Evolutionary conservation across 2,888 invertebrate species (phyloP).

Genomic region (Notodonta ziczac): DNA sequence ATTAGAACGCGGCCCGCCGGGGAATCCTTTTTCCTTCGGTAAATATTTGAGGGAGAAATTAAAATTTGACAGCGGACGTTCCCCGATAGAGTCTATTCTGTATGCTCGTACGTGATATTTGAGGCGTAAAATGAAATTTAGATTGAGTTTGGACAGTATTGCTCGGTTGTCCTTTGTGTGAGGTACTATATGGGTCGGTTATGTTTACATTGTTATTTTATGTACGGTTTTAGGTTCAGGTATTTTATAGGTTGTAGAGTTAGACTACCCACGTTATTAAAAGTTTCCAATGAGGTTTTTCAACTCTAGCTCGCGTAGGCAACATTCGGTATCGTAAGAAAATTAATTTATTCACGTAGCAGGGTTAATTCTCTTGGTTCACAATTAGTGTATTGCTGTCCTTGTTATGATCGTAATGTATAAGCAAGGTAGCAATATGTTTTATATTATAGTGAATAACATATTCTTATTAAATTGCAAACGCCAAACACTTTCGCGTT

Average conservation of each 20-base stretch:
- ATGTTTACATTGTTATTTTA: constrained; percentile 43
- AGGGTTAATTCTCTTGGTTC: too few relatives aligned
- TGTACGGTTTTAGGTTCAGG: constrained; percentile 24
- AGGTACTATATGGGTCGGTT: constrained; percentile 34
- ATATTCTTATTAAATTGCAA: background rate
- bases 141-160: constrained; percentile 78
- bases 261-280: too few relatives aligned
- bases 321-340: too few relatives aligned
- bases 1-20: constrained; percentile 82
- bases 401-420: too few relatives aligned
- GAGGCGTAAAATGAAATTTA: constrained; percentile 83
- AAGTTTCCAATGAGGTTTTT: too few relatives aligned
- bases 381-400: too few relatives aligned
- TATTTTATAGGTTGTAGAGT: too few relatives aligned
- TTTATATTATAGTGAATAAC: too few relatives aligned
- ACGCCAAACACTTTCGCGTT: constrained; percentile 2
- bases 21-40: constrained; percentile 85
- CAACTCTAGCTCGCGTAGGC: too few relatives aligned
- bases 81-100: constrained; percentile 69
- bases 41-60: constrained; percentile 85
- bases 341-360: too few relatives aligned
- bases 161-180: constrained; percentile 55
- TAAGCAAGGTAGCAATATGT: too few relatives aligned
- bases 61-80: constrained; percentile 84
- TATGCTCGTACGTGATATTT: constrained; percentile 80